A percentile compares a stretch with the other conserved stretches of the same genome.
Conservation (phyloP, 1,140 invertebrate species). For the Neelides sp. region DNA sequence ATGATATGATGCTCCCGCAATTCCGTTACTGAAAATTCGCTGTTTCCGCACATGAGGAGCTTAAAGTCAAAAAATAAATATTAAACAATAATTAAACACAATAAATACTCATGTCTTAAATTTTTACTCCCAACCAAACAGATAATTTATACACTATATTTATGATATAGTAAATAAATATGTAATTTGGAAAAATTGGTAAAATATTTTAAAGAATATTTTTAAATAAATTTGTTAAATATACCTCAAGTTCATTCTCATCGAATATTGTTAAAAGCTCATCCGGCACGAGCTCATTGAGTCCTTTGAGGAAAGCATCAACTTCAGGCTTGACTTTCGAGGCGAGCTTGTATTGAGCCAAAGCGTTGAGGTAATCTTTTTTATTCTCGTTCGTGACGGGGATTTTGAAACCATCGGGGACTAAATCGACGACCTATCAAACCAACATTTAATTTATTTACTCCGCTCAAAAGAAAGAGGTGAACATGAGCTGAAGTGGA, state of each 20-base stretch:
- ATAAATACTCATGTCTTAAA: background rate
- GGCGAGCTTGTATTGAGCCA: constrained; percentile 76
- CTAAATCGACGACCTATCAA: constrained; percentile 50
- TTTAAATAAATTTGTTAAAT: constrained; percentile 2
- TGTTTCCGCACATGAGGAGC: constrained; percentile 80
- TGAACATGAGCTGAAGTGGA: background rate
- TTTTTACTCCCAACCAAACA: background rate
- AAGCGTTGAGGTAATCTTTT: constrained; percentile 68
- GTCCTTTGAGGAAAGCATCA: constrained; percentile 73
- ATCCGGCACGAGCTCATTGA: constrained; percentile 72
- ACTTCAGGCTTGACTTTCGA: constrained; percentile 68
- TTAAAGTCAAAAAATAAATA: constrained; percentile 41
- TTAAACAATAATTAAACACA: background rate
- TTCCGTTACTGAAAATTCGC: constrained; percentile 81
- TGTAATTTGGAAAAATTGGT: background rate
- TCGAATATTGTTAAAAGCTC: constrained; percentile 88
- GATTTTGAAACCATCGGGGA: constrained; percentile 56
- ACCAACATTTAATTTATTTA: constrained; percentile 12
- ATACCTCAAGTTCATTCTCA: constrained; percentile 88
- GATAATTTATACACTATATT: constrained; percentile 3
- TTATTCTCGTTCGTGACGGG: constrained; percentile 64
- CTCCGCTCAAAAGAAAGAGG: constrained; percentile 1
- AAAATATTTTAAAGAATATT: background rate
- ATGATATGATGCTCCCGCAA: constrained; percentile 76
- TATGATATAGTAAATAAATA: background rate